Conservation (phyloP, 2,113 vertebrate species). For the Heteronetta atricapilla region DNA sequence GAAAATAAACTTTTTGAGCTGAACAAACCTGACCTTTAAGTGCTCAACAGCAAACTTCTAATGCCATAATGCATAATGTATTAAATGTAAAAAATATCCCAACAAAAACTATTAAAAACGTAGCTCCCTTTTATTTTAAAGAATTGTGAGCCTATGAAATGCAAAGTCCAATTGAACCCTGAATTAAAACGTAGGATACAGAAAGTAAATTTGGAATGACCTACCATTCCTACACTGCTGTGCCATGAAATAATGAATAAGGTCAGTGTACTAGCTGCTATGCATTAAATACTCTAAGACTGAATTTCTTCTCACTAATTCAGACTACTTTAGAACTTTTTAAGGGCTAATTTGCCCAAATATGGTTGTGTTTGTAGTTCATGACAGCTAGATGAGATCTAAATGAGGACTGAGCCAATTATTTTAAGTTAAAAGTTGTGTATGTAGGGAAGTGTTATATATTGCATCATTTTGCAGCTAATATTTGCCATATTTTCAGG, state of each 20-base stretch:
- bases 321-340: not conserved
- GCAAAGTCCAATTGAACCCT: not conserved
- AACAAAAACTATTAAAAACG: not conserved
- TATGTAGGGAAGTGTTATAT: not conserved
- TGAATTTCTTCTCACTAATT: not conserved
- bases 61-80: not conserved
- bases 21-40: not conserved
- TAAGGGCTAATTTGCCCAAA: not conserved
- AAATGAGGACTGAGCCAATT: not conserved
- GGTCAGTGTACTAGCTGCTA: not conserved
- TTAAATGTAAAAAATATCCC: not conserved
- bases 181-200: not conserved
- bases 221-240: not conserved
- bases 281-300: not conserved
- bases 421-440: not conserved
- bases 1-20: not conserved
- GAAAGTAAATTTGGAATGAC: not conserved
- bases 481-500: not conserved
- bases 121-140: not conserved
- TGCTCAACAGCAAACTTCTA: not conserved
- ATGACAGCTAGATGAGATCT: not conserved
- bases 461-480: not conserved
- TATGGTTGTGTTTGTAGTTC: not conserved
- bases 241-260: not conserved
- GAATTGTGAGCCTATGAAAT: not conserved